A percentile compares a stretch with the other conserved stretches of the same genome.
These are phyloP conservation scores for Podargus strigoides DNA, from an alignment of 2,797 vertebrate species.

Conservation along the genomic window DNA sequence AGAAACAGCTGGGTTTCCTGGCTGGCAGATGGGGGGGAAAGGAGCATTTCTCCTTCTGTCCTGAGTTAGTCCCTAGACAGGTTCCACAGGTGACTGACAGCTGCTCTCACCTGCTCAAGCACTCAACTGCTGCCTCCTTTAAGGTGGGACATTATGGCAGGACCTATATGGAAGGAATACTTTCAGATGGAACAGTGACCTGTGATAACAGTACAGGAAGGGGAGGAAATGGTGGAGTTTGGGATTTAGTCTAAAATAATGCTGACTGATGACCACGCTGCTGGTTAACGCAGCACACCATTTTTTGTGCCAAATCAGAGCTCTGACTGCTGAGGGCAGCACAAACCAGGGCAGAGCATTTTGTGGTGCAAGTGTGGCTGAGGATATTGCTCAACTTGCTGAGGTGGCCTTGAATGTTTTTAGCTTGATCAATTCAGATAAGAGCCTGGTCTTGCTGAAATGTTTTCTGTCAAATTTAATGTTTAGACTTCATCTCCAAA, in stretches of 20 bases:
- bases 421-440: not conserved
- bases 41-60: not conserved
- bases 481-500: not conserved
- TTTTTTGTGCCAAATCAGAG: not conserved
- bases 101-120: not conserved
- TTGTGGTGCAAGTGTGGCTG: not conserved
- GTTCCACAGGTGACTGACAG: not conserved
- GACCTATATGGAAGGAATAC: not conserved
- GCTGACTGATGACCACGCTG: not conserved
- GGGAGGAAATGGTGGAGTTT: rapidly evolving
- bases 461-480: not conserved
- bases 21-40: not conserved
- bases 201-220: not conserved
- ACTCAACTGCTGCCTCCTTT: not conserved
- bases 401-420: not conserved
- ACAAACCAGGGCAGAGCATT: not conserved
- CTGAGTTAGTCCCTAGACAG: not conserved
- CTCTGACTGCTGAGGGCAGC: slow-evolving; percentile 34
- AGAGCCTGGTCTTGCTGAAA: not conserved
- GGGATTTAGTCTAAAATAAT: not conserved
- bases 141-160: not conserved
- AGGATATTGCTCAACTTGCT: not conserved
- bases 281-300: rapidly evolving
- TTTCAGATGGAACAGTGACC: not conserved
- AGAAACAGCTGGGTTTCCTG: not conserved